These are phyloP conservation scores for Noctua comes DNA, from an alignment of 2,888 invertebrate species.

Conservation along the genomic window DNA sequence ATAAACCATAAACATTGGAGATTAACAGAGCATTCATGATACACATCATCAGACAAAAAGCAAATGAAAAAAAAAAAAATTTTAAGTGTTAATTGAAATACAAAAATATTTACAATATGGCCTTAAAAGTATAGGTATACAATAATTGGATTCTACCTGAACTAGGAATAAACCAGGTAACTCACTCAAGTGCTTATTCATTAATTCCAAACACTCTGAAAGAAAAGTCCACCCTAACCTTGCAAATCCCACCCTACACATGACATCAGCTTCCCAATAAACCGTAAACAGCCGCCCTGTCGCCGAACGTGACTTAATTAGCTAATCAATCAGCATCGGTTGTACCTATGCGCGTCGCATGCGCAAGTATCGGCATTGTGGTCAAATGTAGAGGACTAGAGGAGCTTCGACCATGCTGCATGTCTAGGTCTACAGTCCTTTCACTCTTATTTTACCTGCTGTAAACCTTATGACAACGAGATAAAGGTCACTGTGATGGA, in stretches of 20 bases:
- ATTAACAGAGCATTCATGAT: background rate
- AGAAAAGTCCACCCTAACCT: constrained; percentile 14
- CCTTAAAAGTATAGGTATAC: no score
- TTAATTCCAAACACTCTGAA: background rate
- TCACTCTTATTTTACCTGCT: background rate
- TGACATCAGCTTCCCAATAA: constrained; percentile 44
- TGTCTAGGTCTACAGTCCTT: constrained; percentile 51
- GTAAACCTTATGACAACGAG: background rate
- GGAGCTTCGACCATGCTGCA: constrained; percentile 55
- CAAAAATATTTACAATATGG: no score
- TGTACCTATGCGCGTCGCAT: constrained; percentile 50
- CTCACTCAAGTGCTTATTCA: no score
- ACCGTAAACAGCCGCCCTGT: constrained; percentile 44
- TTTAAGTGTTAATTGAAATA: no score
- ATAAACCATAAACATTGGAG: constrained; percentile 31
- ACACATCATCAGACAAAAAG: background rate
- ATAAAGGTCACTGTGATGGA: background rate
- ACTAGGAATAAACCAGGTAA: no score
- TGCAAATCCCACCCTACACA: constrained; percentile 8
- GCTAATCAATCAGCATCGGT: constrained; percentile 54
- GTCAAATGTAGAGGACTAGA: constrained; percentile 50
- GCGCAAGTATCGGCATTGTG: constrained; percentile 63
- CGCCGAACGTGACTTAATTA: constrained; percentile 62
- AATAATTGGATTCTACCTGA: no score
- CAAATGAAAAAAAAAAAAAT: no score